Base-by-base conservation (phyloP, 1,140 invertebrate species). In the Diploscapter pachys region DNA sequence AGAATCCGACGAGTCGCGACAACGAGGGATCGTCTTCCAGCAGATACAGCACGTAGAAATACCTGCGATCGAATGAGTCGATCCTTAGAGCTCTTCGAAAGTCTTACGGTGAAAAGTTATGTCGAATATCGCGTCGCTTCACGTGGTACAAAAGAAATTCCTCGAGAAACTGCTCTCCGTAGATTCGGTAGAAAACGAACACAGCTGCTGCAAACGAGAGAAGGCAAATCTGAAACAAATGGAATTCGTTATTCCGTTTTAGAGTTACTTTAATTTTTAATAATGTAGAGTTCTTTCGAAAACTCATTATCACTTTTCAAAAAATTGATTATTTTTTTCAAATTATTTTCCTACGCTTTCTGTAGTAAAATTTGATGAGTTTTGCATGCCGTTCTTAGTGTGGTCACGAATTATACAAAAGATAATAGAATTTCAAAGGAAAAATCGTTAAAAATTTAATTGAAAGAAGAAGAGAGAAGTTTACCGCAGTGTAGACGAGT, bases 41-140 rank as follows among this genome's bases (percentile, higher is more conserved):
- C 8, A 9, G 63, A 31, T 31, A 31, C 31, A 31, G 31, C 31
- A 31, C 31, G 31, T 31, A 31, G 31, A 31, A 31, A 31, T 31
- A 31, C 31, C 31, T 31, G 31, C 31, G 31, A 31, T 31, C 31
- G 31, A 31, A 31, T 31, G 31, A 52, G 59, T 8, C 49, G n/a
- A 8, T 68, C 6, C 2, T 2, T n/a, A 54, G 8, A 68, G 5
- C 49, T 5, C n/a, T 13, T 31, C 70, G 6, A 52, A 31, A 31
- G 31, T 99, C 99, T 81, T 95, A 93, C 0, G 95, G 88, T 0
- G 96, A 98, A 86, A 99, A 99, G 87, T 99, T 99, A 85, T 99
- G 96, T n/a, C 91, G 89, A 0, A 91, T 91, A 86, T 99, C 97
- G 82, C 91, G 91, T 77, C 96, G 89, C 31, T 90, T 88, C 4